Base-by-base conservation (phyloP, 2,888 invertebrate genomes). In the Opisthograptis luteolata region DNA sequence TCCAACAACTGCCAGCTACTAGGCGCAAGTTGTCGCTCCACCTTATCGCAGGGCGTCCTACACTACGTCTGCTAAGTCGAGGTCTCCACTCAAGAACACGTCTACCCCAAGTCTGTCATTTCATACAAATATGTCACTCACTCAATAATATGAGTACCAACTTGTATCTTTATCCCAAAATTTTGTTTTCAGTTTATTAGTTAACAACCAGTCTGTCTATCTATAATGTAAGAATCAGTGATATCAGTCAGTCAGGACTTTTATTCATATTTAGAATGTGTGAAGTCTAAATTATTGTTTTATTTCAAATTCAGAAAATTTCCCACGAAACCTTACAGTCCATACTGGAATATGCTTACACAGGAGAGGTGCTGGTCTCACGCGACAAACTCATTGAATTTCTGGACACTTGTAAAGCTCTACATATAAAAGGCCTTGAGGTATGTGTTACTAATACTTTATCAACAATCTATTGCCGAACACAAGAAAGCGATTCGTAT, bases 341-440 rank as follows among this genome's bases (percentile, higher is more conserved):
- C 10, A 71, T 91, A 56, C 55, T 91, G 51, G 87, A 91, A 42
- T 91, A 91, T 52, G 74, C 88, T 8, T 91, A 91, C 60, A 84
- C 87, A 0, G 91, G 91, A 0, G 87, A 91, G 62, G 87, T 84
- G 0, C 36, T 75, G 10, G 75, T 91, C 0, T 56, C 76, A 0
- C 67, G 77, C 20, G 77, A 86, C 0, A 72, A 74, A 14, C 64
- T 91, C 2, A 61, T 64, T 24, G 79, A 82, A 0, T 68, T 91
- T 7, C 61, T 91, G 27, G 71, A 74, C 13, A 86, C 88, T 1
- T 86, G 84, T 1, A 81, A 76, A 64, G 76, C 82, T 24, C 61
- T 91, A 2, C 87, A 85, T 25, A 87, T 91, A 10, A 83, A 73
- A 58, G 91, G 91, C 5, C 68, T 91, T 3, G 76, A 75, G 25